Percentiles rank a stretch among this genome's conserved stretches.
Conservation (phyloP, 2,888 invertebrate genomes). For the Drosophila ustulata region DNA sequence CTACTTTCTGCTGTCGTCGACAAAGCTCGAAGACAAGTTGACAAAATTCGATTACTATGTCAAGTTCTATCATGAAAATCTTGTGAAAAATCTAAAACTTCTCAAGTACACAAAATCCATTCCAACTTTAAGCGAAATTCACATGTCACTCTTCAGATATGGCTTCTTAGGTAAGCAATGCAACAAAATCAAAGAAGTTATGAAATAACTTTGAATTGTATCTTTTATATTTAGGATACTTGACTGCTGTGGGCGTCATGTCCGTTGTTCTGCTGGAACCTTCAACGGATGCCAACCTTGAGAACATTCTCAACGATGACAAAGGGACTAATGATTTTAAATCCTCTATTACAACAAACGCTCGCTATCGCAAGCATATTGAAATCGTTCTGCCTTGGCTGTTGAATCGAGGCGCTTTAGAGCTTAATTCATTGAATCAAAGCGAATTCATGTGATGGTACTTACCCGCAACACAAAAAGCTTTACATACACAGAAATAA, state of each 20-base stretch:
- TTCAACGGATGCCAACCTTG: conserved; percentile 60
- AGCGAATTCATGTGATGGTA: background rate
- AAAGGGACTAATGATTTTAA: conserved; percentile 54
- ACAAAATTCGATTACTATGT: conserved; percentile 81
- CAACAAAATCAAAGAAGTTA: no score
- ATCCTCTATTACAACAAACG: conserved; percentile 56
- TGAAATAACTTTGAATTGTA: background rate
- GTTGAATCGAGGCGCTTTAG: conserved; percentile 69
- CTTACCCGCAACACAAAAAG: background rate
- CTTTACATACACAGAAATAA: background rate
- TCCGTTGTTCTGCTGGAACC: conserved; percentile 69
- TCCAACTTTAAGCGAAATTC: conserved; percentile 74
- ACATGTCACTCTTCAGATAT: conserved; percentile 64
- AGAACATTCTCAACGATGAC: conserved; percentile 56
- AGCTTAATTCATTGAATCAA: background rate
- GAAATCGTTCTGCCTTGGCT: conserved; percentile 78
- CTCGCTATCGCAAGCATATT: conserved; percentile 74
- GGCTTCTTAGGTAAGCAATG: conserved; percentile 73
- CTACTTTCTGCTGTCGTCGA: conserved; percentile 81
- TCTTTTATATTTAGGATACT: conserved; percentile 47
- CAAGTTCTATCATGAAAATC: conserved; percentile 75
- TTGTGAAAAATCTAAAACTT: conserved; percentile 67
- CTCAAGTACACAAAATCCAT: conserved; percentile 74
- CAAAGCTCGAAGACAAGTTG: conserved; percentile 75
- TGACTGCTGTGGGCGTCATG: conserved; percentile 69